phyloP scores from a whole-genome alignment of 2,888 invertebrate genomes.

The Notodonta dromedarius region DNA sequence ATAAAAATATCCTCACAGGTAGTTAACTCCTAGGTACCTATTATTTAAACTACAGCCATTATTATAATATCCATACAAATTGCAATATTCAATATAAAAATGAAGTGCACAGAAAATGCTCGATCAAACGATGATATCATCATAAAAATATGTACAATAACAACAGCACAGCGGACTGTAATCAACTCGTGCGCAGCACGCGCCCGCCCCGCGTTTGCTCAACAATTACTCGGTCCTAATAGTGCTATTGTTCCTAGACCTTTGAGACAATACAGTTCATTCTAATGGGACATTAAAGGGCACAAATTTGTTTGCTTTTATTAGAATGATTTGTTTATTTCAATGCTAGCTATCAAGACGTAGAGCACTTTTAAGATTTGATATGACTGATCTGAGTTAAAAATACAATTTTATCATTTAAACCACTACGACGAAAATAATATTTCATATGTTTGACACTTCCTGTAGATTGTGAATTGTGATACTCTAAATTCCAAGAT shows the following conservation, averaged over 20 bases:
- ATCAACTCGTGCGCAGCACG: conserved; percentile 41
- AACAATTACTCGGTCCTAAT: conserved; percentile 36
- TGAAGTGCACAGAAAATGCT: conserved; percentile 35
- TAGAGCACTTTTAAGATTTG: no score
- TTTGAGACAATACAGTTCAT: conserved; percentile 1
- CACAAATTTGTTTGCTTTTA: not conserved
- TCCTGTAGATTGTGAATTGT: no score
- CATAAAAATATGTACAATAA: conserved; percentile 41
- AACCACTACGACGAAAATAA: no score
- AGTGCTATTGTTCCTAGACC: conserved; percentile 31
- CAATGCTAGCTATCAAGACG: not conserved
- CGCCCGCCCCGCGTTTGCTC: conserved; percentile 38
- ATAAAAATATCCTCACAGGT: no score
- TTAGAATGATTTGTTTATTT: not conserved
- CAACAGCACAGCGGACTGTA: conserved; percentile 18
- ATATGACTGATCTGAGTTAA: no score
- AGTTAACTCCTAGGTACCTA: not conserved
- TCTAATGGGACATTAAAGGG: conserved; percentile 2
- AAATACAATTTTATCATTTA: no score
- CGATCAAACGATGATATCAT: conserved; percentile 51
- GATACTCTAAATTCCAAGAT: no score
- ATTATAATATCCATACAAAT: conserved; percentile 1
- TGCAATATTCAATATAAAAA: conserved; percentile 18
- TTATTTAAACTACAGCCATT: not conserved
- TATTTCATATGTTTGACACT: no score